phyloP scores from a whole-genome alignment of 2,888 invertebrate genomes.

The Lutraria lutraria region DNA sequence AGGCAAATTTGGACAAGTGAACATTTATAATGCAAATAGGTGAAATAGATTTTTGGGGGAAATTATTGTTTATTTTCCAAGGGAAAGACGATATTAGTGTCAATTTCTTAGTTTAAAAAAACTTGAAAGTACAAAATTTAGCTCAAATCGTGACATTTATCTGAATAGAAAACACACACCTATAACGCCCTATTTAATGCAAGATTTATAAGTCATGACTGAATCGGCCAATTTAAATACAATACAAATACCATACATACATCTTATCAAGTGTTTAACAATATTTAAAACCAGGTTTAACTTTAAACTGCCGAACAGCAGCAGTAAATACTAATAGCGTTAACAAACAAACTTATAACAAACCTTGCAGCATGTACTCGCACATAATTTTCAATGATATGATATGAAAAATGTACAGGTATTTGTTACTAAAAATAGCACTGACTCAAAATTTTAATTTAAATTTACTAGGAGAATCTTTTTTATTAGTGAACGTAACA shows the following conservation, averaged over 20 bases:
- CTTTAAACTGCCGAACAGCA: background rate
- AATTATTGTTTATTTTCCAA: too few relatives aligned
- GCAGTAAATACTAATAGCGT: background rate
- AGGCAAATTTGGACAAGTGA: too few relatives aligned
- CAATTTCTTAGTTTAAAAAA: too few relatives aligned
- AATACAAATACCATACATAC: background rate
- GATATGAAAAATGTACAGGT: background rate
- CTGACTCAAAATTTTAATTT: conserved; percentile 24
- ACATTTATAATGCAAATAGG: too few relatives aligned
- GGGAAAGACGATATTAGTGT: too few relatives aligned
- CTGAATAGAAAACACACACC: background rate
- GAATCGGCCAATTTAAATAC: background rate
- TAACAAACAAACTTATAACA: background rate
- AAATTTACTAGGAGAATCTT: conserved; percentile 35
- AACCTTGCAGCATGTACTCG: background rate
- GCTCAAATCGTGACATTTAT: background rate
- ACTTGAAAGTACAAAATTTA: background rate
- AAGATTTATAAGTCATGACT: background rate
- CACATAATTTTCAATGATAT: background rate
- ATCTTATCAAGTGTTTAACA: too few relatives aligned
- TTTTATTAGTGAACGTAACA: too few relatives aligned
- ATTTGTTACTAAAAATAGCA: conserved; percentile 31
- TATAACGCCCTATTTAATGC: background rate
- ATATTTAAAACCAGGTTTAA: background rate
- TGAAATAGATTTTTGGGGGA: too few relatives aligned